Evolutionary conservation across 2,888 invertebrate genomes (phyloP).

Genomic region (Drosophila anomalata): DNA sequence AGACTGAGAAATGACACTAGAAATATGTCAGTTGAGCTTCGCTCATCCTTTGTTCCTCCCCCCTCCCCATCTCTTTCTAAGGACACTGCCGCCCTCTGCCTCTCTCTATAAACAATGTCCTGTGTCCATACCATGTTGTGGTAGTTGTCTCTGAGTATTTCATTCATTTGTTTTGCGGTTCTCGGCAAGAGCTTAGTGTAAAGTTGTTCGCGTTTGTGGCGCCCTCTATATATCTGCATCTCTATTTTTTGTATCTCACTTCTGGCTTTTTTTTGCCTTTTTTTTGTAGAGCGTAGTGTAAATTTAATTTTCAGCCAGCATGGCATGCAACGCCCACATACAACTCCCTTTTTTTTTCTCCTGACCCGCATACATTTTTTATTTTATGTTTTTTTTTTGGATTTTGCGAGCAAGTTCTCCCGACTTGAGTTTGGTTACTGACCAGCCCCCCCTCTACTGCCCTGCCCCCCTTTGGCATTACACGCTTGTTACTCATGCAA

Average conservation of each 20-base stretch:
- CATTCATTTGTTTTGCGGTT: slow-evolving; percentile 74
- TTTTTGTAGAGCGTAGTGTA: slow-evolving; percentile 29
- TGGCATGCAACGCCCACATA: slow-evolving; percentile 41
- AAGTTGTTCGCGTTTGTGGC: slow-evolving; percentile 12
- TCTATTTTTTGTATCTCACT: slow-evolving; percentile 13
- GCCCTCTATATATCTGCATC: not conserved
- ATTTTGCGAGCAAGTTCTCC: slow-evolving; percentile 5
- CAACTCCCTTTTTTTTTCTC: slow-evolving; percentile 1
- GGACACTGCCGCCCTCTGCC: not conserved
- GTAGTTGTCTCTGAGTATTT: slow-evolving; percentile 63
- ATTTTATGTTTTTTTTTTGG: slow-evolving; percentile 44
- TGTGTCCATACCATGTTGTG: slow-evolving; percentile 49
- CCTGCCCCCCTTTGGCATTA: slow-evolving; percentile 43
- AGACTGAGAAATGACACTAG: slow-evolving; percentile 61
- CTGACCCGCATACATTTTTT: slow-evolving; percentile 54
- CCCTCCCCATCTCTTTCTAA: not conserved
- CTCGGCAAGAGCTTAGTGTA: slow-evolving; percentile 58
- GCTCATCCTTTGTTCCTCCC: slow-evolving; percentile 42
- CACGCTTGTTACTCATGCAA: slow-evolving; percentile 76
- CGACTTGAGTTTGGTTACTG: slow-evolving; percentile 32
- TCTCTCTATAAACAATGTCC: slow-evolving; percentile 8
- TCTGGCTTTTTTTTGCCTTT: not conserved
- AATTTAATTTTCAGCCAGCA: slow-evolving; percentile 65
- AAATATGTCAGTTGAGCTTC: slow-evolving; percentile 66
- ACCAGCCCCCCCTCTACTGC: slow-evolving; percentile 5